Percentiles rank a stretch among this genome's conserved stretches.
Conservation (phyloP, 2,888 invertebrate genomes). For the Heterodera filipjevi region DNA sequence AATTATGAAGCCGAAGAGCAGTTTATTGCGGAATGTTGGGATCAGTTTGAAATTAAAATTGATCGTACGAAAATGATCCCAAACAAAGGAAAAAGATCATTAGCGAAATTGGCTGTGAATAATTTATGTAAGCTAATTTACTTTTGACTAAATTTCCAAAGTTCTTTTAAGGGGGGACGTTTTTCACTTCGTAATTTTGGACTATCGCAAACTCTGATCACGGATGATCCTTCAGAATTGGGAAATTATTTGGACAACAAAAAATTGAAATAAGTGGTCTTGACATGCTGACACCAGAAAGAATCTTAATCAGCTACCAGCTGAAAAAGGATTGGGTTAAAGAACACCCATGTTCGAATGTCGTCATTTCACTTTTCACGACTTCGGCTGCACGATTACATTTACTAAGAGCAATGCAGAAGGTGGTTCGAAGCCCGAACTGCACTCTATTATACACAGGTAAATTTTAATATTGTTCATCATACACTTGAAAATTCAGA, state of each 20-base stretch:
- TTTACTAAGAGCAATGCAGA: conserved; percentile 10
- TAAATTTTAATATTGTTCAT: neutral
- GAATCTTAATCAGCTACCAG: conserved; percentile 4
- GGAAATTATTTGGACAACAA: neutral
- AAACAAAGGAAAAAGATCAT: neutral
- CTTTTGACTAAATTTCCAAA: neutral
- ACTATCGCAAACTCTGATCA: neutral
- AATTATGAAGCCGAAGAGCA: neutral
- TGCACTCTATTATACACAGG: conserved; percentile 14
- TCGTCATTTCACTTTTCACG: conserved; percentile 21
- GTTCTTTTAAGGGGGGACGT: conserved; percentile 12
- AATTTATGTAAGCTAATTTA: conserved; percentile 8
- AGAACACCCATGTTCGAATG: neutral
- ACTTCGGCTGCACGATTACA: conserved; percentile 21
- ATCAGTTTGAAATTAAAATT: neutral
- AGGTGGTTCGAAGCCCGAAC: neutral
- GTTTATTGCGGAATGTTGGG: neutral
- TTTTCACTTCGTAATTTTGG: conserved; percentile 26
- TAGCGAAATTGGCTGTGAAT: neutral
- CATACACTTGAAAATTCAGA: neutral
- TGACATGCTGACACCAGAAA: conserved; percentile 7
- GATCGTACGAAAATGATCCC: neutral
- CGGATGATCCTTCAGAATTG: neutral
- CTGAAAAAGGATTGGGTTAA: conserved; percentile 22
- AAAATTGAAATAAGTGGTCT: neutral